Evolutionary conservation across 2,113 vertebrate species (phyloP), one percentile per base, ranked within the genome.

Genomic region (Ageneiosus marmoratus): DNA sequence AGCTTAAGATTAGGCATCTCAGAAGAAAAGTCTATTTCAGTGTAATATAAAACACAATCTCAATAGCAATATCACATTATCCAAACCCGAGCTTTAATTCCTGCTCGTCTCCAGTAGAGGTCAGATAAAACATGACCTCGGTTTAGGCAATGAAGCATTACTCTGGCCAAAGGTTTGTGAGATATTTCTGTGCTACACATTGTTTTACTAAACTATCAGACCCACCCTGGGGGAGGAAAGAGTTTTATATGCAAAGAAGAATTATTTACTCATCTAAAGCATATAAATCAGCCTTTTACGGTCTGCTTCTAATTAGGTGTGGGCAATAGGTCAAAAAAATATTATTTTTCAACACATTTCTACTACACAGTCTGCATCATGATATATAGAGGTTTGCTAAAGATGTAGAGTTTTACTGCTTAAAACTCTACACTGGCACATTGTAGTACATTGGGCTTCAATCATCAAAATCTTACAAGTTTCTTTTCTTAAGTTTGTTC

Each of bases 41-140:
- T 29, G 7, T 9, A 32, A 53, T 75, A 18, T 20, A 73, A 50
- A 46, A 41, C 67, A 72, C 1, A 41, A 41, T 41, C 37, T 3
- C 37, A 41, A 41, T 15, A 13, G 15, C 41, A 7, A 13, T 27
- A n/a, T 50, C n/a, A 16, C 7, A 20, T 18, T 3, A 0, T 29
- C 3, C 8, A 79, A 34, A 10, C 27, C 7, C 9, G 34, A 20
- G n/a, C 12, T 62, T 73, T 63, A 74, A 51, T 82, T 82, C 46
- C 44, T 62, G 58, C 72, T 51, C 65, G 22, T 75, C 18, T 76
- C 56, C 44, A 76, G 72, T n/a, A 82, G 81, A 63, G 70, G 46
- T 75, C 81, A 76, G 56, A 24, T 56, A 5, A 37, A 37, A 53
- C 80, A 50, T 48, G n/a, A 48, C 32, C 55, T 46, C 56, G 0